phyloP scores from a whole-genome alignment of 2,797 vertebrate genomes.

The Acropternis orthonyx region DNA sequence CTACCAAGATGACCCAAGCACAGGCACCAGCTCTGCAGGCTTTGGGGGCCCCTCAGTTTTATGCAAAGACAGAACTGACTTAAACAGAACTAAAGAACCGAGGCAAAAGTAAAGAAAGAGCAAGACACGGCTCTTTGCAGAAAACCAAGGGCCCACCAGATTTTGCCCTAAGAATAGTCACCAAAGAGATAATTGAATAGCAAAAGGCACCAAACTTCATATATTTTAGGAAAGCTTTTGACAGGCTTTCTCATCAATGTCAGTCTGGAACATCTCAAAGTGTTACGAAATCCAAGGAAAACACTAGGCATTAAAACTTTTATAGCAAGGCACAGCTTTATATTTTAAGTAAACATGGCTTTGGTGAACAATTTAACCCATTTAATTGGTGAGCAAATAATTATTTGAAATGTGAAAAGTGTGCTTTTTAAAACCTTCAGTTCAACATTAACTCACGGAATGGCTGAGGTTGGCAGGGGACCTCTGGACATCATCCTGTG shows the following conservation, averaged over 20 bases:
- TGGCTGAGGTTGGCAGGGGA: not conserved
- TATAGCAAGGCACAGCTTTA: not conserved
- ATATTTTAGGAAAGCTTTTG: conserved; percentile 14
- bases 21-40: not conserved
- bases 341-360: not conserved
- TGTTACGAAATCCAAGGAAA: not conserved
- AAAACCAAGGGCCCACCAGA: not conserved
- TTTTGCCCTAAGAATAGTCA: not conserved
- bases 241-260: not conserved
- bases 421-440: not conserved
- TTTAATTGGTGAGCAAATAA: not conserved
- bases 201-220: not conserved
- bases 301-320: not conserved
- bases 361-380: not conserved
- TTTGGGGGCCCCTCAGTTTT: not conserved
- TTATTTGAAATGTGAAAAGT: not conserved
- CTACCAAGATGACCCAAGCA: not conserved
- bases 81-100: not conserved
- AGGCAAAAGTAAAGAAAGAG: not conserved
- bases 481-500: not conserved
- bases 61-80: not conserved
- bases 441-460: not conserved
- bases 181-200: not conserved
- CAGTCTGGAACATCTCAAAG: not conserved
- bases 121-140: not conserved